phyloP scores from a whole-genome alignment of 2,113 vertebrate species.

The Anthoscopus minutus region DNA sequence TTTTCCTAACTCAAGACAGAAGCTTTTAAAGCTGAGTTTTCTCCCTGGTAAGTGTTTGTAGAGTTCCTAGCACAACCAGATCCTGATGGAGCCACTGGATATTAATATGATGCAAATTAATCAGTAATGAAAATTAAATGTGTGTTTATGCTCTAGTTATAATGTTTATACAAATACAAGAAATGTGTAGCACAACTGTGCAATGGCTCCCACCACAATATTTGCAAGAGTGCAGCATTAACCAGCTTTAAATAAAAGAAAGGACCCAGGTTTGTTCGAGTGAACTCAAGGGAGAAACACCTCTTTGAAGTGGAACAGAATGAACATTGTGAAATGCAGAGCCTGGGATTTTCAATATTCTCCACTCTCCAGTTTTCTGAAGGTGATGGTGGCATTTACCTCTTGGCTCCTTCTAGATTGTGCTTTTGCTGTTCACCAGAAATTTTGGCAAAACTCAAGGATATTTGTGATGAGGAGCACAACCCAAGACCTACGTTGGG shows the following conservation, averaged over 20 bases:
- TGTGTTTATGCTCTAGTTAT: background rate
- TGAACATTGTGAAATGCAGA: background rate
- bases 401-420: background rate
- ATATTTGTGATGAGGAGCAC: background rate
- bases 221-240: background rate
- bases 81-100: background rate
- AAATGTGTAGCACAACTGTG: background rate
- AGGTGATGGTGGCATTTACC: background rate
- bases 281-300: background rate
- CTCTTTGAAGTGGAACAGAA: background rate
- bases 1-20: background rate
- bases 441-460: background rate
- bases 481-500: background rate
- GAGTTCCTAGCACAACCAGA: background rate
- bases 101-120: background rate
- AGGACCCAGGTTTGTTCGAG: background rate
- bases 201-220: background rate
- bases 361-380: background rate
- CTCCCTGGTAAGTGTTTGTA: background rate
- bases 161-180: background rate
- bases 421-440: background rate
- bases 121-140: background rate
- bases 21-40: background rate
- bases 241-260: background rate
- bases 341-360: background rate